phyloP scores from a whole-genome alignment of 2,888 invertebrate genomes.

The Entomobrya proxima region DNA sequence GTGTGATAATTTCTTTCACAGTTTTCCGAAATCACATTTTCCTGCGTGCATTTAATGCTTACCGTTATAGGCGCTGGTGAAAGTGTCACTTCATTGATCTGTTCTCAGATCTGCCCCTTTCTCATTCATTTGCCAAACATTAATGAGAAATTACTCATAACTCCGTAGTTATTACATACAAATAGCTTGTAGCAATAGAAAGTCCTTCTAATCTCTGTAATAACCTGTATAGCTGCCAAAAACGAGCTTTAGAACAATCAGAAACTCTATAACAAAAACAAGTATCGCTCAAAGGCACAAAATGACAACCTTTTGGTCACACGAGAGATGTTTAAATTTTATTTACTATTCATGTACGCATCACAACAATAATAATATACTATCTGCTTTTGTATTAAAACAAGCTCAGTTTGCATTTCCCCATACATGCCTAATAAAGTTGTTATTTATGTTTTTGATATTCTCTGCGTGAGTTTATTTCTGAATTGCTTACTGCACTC shows the following conservation, averaged over 20 bases:
- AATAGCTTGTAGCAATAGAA: not conserved
- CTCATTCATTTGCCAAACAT: conserved; percentile 1
- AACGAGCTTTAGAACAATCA: not conserved
- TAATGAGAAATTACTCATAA: conserved; percentile 5
- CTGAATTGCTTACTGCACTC: conserved; percentile 12
- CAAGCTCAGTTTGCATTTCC: conserved; percentile 8
- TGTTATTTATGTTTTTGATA: not conserved
- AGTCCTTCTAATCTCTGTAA: not conserved
- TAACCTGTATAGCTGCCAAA: not conserved
- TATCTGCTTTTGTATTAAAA: not conserved
- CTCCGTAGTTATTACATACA: not conserved
- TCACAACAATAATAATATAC: not conserved
- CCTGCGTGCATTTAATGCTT: no score
- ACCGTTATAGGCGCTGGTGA: not conserved
- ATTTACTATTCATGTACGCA: not conserved
- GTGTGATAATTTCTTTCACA: no score
- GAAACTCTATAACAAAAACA: not conserved
- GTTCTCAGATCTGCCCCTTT: not conserved
- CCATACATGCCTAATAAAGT: not conserved
- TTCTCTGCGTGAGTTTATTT: not conserved
- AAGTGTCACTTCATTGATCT: conserved; percentile 16
- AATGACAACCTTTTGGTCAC: conserved; percentile 54
- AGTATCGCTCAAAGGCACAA: conserved; percentile 45
- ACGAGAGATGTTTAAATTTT: conserved; percentile 24
- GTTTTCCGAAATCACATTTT: no score